Evolutionary conservation across 2,113 vertebrate species (phyloP).

Genomic region (Sinocyclocheilus maitianheensis): DNA sequence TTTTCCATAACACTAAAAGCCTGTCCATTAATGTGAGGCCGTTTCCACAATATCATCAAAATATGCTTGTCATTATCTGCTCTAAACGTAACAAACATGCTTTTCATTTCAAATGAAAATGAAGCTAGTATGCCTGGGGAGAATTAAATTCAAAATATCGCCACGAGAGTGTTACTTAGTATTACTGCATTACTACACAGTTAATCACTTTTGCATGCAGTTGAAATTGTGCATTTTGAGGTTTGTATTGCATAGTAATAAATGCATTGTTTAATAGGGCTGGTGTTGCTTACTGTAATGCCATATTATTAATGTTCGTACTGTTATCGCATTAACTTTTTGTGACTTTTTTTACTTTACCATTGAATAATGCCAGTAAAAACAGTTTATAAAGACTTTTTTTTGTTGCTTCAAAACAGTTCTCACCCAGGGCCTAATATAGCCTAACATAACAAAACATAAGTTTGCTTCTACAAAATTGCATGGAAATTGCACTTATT

Average conservation of each 20-base stretch:
- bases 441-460: constrained; percentile 29
- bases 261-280: background rate
- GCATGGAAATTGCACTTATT: constrained; percentile 1
- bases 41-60: background rate
- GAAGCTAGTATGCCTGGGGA: background rate
- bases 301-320: background rate
- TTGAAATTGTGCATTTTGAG: background rate
- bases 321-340: background rate
- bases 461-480: background rate
- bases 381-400: background rate
- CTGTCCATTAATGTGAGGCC: background rate
- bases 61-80: background rate
- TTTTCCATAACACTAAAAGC: background rate
- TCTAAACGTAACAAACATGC: background rate
- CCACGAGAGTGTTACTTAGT: background rate
- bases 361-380: constrained; percentile 1
- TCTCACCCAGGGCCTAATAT: constrained; percentile 2
- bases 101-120: background rate
- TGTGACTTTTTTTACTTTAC: background rate
- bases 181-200: background rate
- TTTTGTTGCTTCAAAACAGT: background rate
- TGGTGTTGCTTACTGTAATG: background rate
- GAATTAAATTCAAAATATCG: background rate
- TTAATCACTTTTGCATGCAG: background rate
- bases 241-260: background rate